Conservation (phyloP, 2,888 invertebrate species). For the Malacosoma neustria region DNA sequence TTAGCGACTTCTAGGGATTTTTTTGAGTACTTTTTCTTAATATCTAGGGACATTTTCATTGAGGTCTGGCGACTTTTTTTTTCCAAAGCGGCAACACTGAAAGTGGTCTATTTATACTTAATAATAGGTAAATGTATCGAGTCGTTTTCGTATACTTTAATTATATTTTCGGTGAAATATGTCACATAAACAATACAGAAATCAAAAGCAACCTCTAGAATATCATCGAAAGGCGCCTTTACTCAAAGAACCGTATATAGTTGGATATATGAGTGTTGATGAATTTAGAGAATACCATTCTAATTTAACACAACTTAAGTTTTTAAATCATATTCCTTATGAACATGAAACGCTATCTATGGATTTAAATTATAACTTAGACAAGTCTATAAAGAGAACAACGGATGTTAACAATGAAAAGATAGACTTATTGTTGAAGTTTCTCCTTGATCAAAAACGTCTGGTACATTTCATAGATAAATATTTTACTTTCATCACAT, state of each 20-base stretch:
- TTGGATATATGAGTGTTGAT: constrained; percentile 32
- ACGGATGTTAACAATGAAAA: constrained; percentile 27
- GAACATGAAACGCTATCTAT: constrained; percentile 11
- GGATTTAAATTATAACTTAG: constrained; percentile 26
- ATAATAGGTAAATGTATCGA: too few species aligned
- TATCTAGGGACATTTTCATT: too few species aligned
- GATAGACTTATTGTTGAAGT: constrained; percentile 23
- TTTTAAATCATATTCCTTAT: constrained; percentile 17
- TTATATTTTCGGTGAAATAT: too few species aligned
- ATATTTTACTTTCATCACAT: constrained; percentile 19
- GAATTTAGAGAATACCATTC: constrained; percentile 19
- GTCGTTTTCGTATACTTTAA: too few species aligned
- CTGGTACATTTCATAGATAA: constrained; percentile 9
- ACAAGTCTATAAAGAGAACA: constrained; percentile 23
- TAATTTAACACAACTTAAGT: constrained; percentile 28
- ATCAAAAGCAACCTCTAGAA: too few species aligned
- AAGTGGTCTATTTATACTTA: too few species aligned
- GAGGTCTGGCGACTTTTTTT: too few species aligned
- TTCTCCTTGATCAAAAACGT: constrained; percentile 17
- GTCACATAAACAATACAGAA: too few species aligned
- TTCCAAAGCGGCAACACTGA: too few species aligned
- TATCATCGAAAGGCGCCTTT: too few species aligned
- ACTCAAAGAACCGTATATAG: constrained; percentile 12
- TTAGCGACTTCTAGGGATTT: too few species aligned
- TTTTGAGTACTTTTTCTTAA: too few species aligned